A percentile compares a stretch with the other conserved stretches of the same genome.
Conservation (phyloP, 2,113 vertebrate species). For the Sclerurus mexicanus region DNA sequence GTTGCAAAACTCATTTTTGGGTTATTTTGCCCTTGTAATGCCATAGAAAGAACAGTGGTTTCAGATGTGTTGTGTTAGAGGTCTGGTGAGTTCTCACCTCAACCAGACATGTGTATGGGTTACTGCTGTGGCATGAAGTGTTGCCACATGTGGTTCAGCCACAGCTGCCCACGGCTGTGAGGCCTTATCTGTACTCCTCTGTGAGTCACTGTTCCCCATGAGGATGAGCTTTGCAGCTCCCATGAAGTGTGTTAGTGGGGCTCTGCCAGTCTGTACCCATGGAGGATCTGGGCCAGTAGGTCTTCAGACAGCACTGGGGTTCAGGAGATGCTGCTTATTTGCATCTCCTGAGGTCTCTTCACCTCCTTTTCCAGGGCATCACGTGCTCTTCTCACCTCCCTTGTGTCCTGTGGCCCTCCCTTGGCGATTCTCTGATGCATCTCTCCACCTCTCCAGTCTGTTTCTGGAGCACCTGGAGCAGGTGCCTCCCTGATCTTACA, state of each 20-base stretch:
- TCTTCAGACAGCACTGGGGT: background rate
- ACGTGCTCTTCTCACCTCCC: rapidly evolving
- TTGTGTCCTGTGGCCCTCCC: background rate
- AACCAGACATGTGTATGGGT: background rate
- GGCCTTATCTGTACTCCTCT: background rate
- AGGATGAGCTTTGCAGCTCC: background rate
- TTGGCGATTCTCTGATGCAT: background rate
- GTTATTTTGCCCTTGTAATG: background rate
- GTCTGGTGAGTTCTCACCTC: too few species aligned
- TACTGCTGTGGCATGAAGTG: rapidly evolving
- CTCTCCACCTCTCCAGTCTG: background rate
- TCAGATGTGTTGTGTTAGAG: background rate
- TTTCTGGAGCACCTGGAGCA: background rate
- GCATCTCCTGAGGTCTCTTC: background rate
- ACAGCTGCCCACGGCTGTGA: rapidly evolving
- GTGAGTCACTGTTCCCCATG: rapidly evolving
- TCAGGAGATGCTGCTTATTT: background rate
- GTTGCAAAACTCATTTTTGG: background rate
- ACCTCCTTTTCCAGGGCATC: background rate
- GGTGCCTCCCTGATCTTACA: background rate
- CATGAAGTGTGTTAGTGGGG: background rate
- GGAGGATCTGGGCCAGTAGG: slow-evolving; percentile 16
- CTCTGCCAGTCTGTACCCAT: background rate
- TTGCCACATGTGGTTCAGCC: background rate
- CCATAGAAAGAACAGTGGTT: rapidly evolving